Evolutionary conservation across 2,888 invertebrate genomes (phyloP), one percentile per base, ranked within the genome.

Genomic region (Drosophila pseudotakahashii): DNA sequence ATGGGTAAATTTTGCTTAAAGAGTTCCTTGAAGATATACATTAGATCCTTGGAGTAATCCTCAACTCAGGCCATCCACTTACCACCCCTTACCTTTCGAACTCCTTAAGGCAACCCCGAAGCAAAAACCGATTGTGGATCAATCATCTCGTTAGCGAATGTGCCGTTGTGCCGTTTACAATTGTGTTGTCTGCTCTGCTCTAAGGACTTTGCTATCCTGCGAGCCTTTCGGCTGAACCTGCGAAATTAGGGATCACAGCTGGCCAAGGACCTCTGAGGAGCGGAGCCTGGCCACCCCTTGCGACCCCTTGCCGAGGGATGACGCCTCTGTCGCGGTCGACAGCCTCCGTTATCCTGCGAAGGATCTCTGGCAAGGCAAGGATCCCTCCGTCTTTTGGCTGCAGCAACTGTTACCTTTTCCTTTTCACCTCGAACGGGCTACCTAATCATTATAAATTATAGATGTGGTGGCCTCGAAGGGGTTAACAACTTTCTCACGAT

Each of bases 401-500:
- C 73, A 47, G 81, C 81, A 88, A 84, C 88, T 81, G 83, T 84
- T 84, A 86, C 78, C 75, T 63, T 68, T 60, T 68, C 23, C 10
- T 32, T 67, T 45, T 62, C 30, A 30, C n/a, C 42, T 32, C 47
- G 45, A 64, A 73, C 82, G 26, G 26, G 77, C 72, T 74, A 75
- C 80, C 80, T 79, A 88, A 83, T 84, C 87, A 84, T 88, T 88
- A 84, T 86, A 84, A 84, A 84, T 84, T 84, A 88, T 73, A 51
- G 64, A 45, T 88, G 87, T 86, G 88, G 87, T 86, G 88, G 87
- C 76, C 71, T 42, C 42, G 71, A 86, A 86, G 87, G 84, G 89
- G 89, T 85, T 89, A 85, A 66, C 66, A 81, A 89, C 76, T 85
- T 85, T 85, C 85, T 89, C 85, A 85, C 85, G 85, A 84, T 84